Conservation (phyloP, 2,888 invertebrate genomes). For the Crossocerus cetratus region DNA sequence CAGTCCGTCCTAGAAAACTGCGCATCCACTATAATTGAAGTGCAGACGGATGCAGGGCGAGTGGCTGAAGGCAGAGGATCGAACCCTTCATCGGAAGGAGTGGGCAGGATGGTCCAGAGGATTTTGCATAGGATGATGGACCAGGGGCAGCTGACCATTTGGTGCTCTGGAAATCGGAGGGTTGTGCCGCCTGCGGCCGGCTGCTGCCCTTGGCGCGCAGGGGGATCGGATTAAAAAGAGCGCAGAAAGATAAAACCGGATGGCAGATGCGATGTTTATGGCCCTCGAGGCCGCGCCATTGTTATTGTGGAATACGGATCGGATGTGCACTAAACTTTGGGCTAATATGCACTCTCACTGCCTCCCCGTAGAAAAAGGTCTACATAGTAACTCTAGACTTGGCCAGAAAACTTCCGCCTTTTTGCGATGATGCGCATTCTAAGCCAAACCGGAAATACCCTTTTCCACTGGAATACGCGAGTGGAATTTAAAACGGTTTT, state of each 20-base stretch:
- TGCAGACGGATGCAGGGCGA: no score
- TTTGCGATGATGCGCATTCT: no score
- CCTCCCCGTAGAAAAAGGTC: slow-evolving; percentile 16
- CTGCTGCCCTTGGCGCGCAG: slow-evolving; percentile 48
- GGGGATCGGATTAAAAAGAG: slow-evolving; percentile 68
- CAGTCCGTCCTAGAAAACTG: no score
- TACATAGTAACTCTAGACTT: no score
- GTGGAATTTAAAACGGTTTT: no score
- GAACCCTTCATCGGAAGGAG: background rate
- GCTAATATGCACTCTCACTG: slow-evolving; percentile 17
- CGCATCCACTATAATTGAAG: no score
- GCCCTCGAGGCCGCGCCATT: slow-evolving; percentile 30
- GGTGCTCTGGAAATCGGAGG: slow-evolving; percentile 49
- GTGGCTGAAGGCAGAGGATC: background rate
- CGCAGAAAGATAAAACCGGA: slow-evolving; percentile 71
- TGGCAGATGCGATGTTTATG: slow-evolving; percentile 69
- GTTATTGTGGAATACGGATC: slow-evolving; percentile 49
- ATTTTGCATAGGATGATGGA: slow-evolving; percentile 53
- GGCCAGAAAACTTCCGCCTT: no score
- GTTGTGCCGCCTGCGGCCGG: slow-evolving; percentile 33
- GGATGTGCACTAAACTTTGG: slow-evolving; percentile 4
- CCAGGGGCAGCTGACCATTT: slow-evolving; percentile 67
- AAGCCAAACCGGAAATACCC: no score
- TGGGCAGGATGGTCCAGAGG: slow-evolving; percentile 32
- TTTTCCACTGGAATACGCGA: no score